Base-by-base conservation (phyloP, 92 coral and sea anemone genomes). In the Plumapathes pennacea region DNA sequence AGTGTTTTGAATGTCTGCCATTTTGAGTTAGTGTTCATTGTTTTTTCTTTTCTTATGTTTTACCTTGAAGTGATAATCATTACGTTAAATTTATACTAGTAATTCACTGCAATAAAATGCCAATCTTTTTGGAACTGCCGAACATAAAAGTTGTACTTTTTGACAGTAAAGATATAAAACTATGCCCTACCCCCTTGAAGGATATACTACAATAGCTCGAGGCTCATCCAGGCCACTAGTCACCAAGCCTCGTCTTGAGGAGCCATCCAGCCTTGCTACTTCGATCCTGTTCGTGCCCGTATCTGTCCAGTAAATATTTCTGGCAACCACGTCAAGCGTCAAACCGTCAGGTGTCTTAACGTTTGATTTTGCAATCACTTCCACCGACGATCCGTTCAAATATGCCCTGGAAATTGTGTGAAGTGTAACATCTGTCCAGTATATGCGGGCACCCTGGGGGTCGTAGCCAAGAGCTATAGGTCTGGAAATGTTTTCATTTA, bases 261-360 rank as follows among this genome's bases (percentile, higher is more conserved):
- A 31, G 25, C 82, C 82, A 37, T 75, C 68, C 30, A 75, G 56
- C 33, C 32, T 57, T 11, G 67, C 64, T 2, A 57, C 75, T 27
- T 48, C 59, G 30, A 75, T 65, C 8, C 27, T 54, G 27, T 56
- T 24, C 0, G 55, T 38, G 3, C 29, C 34, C 3, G 29, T 5
- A 33, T 75, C 82, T 4, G 80, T 63, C 80, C 80, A 73, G 49
- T 73, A 73, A 24, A 73, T 22, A 41, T 73, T 73, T 46, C 80
- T 68, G 20, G 74, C 82, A 20, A 57, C 7, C 15, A 54, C 51
- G 25, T 75, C 82, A 1, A 75, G 32, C 18, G 82, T 74, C 33
- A 75, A 22, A 0, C 82, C 82, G 19, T 75, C 42, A 22, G 82
- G 66, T 1, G 23, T 15, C 9, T 29, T 3, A 8, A 65, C 50